A percentile compares a stretch with the other conserved stretches of the same genome.
These are phyloP conservation scores for Syrphus vitripennis DNA, from an alignment of 2,888 invertebrate genomes.

Conservation along the genomic window DNA sequence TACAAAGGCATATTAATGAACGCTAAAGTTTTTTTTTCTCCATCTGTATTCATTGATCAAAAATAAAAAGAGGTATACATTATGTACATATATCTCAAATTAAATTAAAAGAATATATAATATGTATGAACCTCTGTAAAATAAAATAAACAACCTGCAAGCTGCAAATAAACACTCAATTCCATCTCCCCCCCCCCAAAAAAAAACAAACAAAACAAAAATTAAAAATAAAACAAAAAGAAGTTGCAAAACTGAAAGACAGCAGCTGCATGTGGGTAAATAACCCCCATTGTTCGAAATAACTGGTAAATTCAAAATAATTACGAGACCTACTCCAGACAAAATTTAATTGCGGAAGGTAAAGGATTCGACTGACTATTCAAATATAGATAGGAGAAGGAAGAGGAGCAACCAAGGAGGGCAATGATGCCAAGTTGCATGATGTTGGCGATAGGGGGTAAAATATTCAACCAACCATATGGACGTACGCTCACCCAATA, in stretches of 20 bases:
- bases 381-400: background rate
- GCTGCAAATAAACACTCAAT: constrained; percentile 13
- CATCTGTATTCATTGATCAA: background rate
- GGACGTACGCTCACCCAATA: background rate
- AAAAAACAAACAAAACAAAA: background rate
- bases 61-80: background rate
- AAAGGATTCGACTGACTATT: constrained; percentile 30
- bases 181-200: too few relatives aligned
- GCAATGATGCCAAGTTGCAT: background rate
- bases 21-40: background rate
- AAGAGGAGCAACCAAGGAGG: background rate
- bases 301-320: constrained; percentile 61
- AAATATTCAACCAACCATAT: too few relatives aligned
- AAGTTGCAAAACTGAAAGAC: constrained; percentile 4
- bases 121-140: background rate
- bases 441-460: background rate
- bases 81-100: background rate
- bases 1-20: background rate
- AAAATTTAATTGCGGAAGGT: constrained; percentile 68
- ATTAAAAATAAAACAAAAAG: background rate
- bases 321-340: constrained; percentile 68
- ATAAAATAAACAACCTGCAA: background rate
- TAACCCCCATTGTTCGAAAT: constrained; percentile 51
- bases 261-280: constrained; percentile 62
- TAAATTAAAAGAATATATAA: background rate